Evolutionary conservation across 2,113 vertebrate genomes (phyloP), one percentile per base, ranked within the genome.

Genomic region (Lates calcarifer): DNA sequence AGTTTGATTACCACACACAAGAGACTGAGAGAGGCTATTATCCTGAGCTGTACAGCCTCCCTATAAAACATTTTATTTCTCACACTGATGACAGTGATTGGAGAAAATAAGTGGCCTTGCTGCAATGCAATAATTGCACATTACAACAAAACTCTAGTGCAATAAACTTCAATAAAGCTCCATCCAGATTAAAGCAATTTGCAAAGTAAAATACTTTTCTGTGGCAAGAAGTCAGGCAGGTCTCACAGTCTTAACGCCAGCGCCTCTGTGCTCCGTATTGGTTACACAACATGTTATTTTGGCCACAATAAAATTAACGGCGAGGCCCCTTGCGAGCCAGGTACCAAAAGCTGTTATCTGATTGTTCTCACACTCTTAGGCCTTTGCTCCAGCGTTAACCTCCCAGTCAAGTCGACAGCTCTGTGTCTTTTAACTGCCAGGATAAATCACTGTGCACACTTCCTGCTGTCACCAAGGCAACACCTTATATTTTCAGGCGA

Each of bases 401-500:
- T 76, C 75, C 57, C 68, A 63, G 83, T 83, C 74, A 51, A 72
- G 73, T 67, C 47, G 78, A 86, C 85, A 87, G 85, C 78, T 79
- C 37, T 15, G 81, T 83, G 76, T 91, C 88, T 71, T 77, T 87
- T 82, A 88, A 87, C 82, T 78, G 77, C 89, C 70, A 78, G 75
- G 81, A 85, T 79, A 68, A 86, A 90, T 90, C 88, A 75, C 66
- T 18, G 53, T 35, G 43, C 85, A 77, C 86, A 83, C 79, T 75
- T 86, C 84, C 80, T 77, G 72, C 84, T 80, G 85, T 94, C 89
- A 76, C 87, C 92, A 87, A 47, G 89, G 84, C 90, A 90, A 91
- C 90, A 58, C 68, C 37, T 68, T 77, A 71, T 39, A 85, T 79
- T 72, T 84, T 58, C 1, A 2, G 72, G 64, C 61, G 12, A 75